phyloP scores from a whole-genome alignment of 2,888 invertebrate species.

The Himalopsyche tibetana region DNA sequence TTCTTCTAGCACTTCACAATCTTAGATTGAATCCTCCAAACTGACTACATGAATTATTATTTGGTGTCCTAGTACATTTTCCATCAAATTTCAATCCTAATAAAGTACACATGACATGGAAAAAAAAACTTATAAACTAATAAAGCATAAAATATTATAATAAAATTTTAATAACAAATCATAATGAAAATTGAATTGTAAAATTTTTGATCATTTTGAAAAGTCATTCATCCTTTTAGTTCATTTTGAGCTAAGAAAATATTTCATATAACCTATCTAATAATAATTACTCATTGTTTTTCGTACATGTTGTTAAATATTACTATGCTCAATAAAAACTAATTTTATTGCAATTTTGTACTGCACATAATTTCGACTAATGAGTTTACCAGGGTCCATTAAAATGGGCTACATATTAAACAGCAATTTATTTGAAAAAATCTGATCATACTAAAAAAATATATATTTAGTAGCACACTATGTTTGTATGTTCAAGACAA shows the following conservation, averaged over 20 bases:
- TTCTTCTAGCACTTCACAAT: not conserved
- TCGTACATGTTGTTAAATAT: not conserved
- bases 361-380: not conserved
- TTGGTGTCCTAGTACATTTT: constrained; percentile 38
- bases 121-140: not conserved
- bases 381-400: too few species aligned
- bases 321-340: not conserved
- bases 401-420: too few species aligned
- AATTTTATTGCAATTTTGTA: not conserved
- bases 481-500: too few species aligned
- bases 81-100: not conserved
- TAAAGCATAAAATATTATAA: not conserved
- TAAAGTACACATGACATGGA: constrained; percentile 19
- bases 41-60: constrained; percentile 18
- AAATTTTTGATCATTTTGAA: not conserved
- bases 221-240: not conserved
- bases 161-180: not conserved
- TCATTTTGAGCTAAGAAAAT: not conserved
- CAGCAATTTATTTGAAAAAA: too few species aligned
- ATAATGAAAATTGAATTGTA: not conserved
- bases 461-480: too few species aligned
- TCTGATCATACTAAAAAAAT: too few species aligned
- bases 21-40: not conserved
- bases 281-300: not conserved
- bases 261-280: not conserved